Evolutionary conservation across 2,113 vertebrate genomes (phyloP), one percentile per base, ranked within the genome.

Genomic region (Ptilonorhynchus violaceus): DNA sequence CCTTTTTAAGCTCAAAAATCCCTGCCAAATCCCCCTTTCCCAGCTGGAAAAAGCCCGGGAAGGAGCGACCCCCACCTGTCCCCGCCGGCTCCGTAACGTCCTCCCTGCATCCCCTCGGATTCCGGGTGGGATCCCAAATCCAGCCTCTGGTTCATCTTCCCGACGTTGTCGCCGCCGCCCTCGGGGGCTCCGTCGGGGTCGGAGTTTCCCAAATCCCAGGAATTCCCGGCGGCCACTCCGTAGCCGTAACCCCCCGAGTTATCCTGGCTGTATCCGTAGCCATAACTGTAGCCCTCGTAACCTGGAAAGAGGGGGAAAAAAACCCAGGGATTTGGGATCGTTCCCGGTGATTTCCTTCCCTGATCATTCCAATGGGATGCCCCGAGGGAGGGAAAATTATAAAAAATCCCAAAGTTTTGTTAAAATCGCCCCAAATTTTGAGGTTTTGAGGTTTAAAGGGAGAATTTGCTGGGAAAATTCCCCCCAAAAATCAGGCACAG

Each of bases 101-200:
- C 95, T 55, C 97, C 97, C 50, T 89, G 98, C 89, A 97, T 91
- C 30, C 94, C n/a, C 21, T 98, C 97, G 12, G 93, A 30, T 8
- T 98, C 98, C 96, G 97, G 76, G 85, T 96, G 98, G 3, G 98
- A 97, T 78, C 98, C 98, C 98, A 99, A 98, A 94, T 99, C 99
- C 91, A 99, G 96, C 21, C 98, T 98, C 80, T 99, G 99, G 98
- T 98, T 99, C 94, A 99, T 98, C 96, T 99, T 99, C 41, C 98
- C 98, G 50, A 99, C 98, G 85, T 39, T 39, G 37, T 39, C 37
- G 37, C 37, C 60, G 27, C 27, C 6, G 69, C 69, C 10, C 31
- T 73, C 95, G 8, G 97, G 92, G 60, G 96, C 97, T 81, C 93
- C 50, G n/a, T 97, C 97, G 59, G 96, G 35, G 42, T 98, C 97